Percentiles rank a stretch among this genome's conserved stretches.
Evolutionary conservation across 2,113 vertebrate genomes (phyloP).

Genomic region (Epinephelus fuscoguttatus): DNA sequence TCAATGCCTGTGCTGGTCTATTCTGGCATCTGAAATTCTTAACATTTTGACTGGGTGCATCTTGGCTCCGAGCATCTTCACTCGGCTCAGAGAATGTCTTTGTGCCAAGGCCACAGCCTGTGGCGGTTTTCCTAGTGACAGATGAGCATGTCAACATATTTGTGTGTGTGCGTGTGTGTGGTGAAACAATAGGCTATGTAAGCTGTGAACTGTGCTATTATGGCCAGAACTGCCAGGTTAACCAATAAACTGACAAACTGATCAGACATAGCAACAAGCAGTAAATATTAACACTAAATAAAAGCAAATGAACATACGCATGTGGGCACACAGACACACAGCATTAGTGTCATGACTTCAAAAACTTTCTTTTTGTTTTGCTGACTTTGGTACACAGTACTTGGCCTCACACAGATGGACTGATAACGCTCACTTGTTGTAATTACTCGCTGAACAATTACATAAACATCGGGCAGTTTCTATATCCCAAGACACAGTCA

Average conservation of each 20-base stretch:
- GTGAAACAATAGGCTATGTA: conserved; percentile 75
- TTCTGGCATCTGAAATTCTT: conserved; percentile 83
- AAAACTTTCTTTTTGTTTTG: conserved; percentile 3
- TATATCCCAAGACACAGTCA: neutral
- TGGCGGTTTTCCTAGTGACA: conserved; percentile 84
- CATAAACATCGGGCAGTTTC: conserved; percentile 10
- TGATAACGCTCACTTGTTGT: conserved; percentile 32
- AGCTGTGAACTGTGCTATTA: conserved; percentile 72
- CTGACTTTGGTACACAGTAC: conserved; percentile 18
- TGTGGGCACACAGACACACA: neutral
- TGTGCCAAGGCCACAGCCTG: conserved; percentile 85
- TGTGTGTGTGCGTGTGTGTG: conserved; percentile 58
- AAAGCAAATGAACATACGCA: conserved; percentile 8
- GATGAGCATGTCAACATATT: conserved; percentile 85
- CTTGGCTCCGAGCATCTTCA: conserved; percentile 83
- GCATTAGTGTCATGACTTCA: neutral
- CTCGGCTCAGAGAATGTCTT: conserved; percentile 84
- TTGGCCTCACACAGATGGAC: conserved; percentile 33
- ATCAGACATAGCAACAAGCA: conserved; percentile 30
- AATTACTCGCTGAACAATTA: conserved; percentile 23
- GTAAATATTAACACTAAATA: conserved; percentile 17
- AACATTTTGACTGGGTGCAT: conserved; percentile 86
- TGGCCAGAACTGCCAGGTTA: conserved; percentile 52
- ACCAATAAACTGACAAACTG: conserved; percentile 48
- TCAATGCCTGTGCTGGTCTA: conserved; percentile 80